Base-by-base conservation (phyloP, 2,113 vertebrate genomes). In the Lipophrys pholis region DNA sequence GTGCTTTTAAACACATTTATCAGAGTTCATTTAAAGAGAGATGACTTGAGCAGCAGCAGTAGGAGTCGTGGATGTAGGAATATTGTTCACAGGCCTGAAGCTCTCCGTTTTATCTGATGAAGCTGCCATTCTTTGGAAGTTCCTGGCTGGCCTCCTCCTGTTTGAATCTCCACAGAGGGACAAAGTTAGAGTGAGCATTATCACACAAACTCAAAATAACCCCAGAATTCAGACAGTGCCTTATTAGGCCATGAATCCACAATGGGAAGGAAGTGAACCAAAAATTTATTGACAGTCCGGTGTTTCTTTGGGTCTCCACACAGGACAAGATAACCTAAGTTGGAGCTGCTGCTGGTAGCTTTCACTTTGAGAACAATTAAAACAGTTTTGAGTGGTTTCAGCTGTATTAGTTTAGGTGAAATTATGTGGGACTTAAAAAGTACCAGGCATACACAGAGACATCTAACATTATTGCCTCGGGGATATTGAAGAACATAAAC, bases 121-220 rank as follows among this genome's bases (percentile, higher is more conserved):
- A 74, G 80, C 67, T 75, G 53, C 59, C 80, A 68, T 86, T 80
- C 82, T 82, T 64, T 66, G 43, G 67, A 57, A 9, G 72, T 70
- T 74, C 38, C 71, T 69, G 77, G 61, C 84, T 66, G 46, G 76
- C 64, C 76, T 86, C 64, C 76, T 86, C 66, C 68, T 83, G 53
- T 86, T 81, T 64, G 81, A 84, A 83, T 87, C 67, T 81, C 58
- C 81, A 66, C 71, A 87, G 82, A 77, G 86, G 72, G 86, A 85
- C 82, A 80, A 66, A 83, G 78, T 79, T 53, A 62, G 83, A 87
- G 91, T 88, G 93, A 93, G 94, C 94, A 96, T 97, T 98, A 98
- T 99, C 97, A 95, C 95, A 96, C 87, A 90, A 87, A 94, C 97
- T 97, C 80, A 86, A 98, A 98, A 99, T 97, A 98, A 97, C 86